Evolutionary conservation across 2,888 invertebrate species (phyloP).

Genomic region (Erannis defoliaria): DNA sequence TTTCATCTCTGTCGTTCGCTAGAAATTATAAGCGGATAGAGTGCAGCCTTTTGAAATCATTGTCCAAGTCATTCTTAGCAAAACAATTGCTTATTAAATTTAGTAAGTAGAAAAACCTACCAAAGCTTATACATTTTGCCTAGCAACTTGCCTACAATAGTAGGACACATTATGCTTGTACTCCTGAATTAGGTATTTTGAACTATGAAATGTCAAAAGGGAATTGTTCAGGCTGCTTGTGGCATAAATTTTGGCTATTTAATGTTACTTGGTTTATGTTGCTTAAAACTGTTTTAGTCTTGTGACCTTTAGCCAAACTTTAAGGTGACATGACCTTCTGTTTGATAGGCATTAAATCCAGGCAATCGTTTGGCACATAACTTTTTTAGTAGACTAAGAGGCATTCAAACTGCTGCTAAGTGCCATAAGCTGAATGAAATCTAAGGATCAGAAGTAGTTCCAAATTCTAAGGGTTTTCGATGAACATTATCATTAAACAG

Average conservation of each 20-base stretch:
- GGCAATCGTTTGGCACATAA: constrained; percentile 1
- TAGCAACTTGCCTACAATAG: no score
- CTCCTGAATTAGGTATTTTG: constrained; percentile 2
- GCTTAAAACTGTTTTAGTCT: constrained; percentile 1
- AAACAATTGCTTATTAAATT: no score
- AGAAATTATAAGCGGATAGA: no score
- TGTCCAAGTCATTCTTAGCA: no score
- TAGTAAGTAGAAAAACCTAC: no score
- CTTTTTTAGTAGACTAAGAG: neutral
- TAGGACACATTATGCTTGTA: neutral
- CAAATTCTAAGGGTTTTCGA: no score
- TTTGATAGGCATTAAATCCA: neutral
- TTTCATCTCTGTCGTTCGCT: no score
- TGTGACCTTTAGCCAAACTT: constrained; percentile 1
- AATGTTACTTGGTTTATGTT: constrained; percentile 1
- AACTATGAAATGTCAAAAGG: constrained; percentile 1
- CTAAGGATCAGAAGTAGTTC: neutral
- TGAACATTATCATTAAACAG: no score
- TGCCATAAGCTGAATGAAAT: neutral
- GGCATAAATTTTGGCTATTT: constrained; percentile 4
- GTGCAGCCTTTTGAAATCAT: no score
- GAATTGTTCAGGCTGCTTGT: constrained; percentile 5
- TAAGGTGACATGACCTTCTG: neutral
- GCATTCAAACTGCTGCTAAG: neutral
- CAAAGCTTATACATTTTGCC: no score